Evolutionary conservation across 2,113 vertebrate species (phyloP), one percentile per base, ranked within the genome.

Genomic region (Osmerus eperlanus): DNA sequence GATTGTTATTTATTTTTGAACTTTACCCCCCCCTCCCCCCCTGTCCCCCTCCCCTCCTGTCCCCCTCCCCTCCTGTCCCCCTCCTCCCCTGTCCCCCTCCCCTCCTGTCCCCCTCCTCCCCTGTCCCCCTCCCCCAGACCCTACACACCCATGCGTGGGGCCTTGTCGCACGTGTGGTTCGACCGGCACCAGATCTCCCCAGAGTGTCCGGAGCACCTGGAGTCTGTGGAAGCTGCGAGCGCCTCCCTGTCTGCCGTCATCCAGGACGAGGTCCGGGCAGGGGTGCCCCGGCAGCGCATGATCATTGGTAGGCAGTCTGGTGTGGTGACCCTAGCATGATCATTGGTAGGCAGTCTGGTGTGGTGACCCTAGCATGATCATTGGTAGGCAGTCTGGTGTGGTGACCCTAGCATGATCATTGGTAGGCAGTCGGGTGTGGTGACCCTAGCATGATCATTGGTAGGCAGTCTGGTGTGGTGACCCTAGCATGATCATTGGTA

Each of bases 91-190:
- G 7, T 36, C 32, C 32, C 7, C 5, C 32, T 8, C 32, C 32
- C 32, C 36, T 3, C 21, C 21, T 1, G 21, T 21, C 4, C 7
- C 32, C 32, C 7, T 36, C 32, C 32, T 36, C 4, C 32, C 32
- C 32, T 7, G 7, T 36, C 32, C 32, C 32, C 32, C 32, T 36
- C 8, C 7, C 36, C 66, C 83, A 97, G 95, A 75, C 93, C 95
- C 0, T 97, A 97, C 77, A 96, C 94, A 63, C 94, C 95, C 0
- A 87, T 95, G 92, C 89, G 85, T 72, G 94, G 94, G 71, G 81
- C 86, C 29, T 56, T 85, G 72, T 95, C 95, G 69, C 93, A 87
- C 13, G 94, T 96, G 60, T 97, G 95, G 95, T 96, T 96, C 88
- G 95, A 97, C 88, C 92, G 94, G n/a, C 76, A 89, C 64, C 95